phyloP scores from a whole-genome alignment of 2,113 vertebrate species.

The Phalacrocorax brasilianus region DNA sequence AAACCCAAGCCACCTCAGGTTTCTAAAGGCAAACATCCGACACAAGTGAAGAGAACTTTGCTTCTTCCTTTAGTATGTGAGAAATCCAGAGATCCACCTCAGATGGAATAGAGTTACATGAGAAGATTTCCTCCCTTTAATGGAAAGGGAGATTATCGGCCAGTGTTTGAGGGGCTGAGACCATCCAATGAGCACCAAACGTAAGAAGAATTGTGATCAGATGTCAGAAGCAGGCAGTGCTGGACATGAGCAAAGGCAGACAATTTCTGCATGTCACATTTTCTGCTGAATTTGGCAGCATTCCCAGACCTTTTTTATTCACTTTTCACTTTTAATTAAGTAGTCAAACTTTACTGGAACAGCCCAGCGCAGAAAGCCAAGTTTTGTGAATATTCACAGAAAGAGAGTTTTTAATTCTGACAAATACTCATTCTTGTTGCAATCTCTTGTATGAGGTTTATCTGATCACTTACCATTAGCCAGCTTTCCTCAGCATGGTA shows the following conservation, averaged over 20 bases:
- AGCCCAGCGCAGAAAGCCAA: conserved; percentile 16
- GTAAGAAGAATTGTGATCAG: not conserved
- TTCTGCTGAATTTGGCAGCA: conserved; percentile 29
- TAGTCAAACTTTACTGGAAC: conserved; percentile 59
- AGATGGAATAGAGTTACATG: not conserved
- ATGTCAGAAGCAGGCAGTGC: not conserved
- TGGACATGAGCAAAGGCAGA: conserved; percentile 13
- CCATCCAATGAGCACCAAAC: not conserved
- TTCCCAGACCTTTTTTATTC: conserved; percentile 41
- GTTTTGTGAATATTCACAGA: not conserved
- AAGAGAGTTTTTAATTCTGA: not conserved
- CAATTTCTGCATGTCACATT: conserved; percentile 39
- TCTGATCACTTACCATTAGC: not conserved
- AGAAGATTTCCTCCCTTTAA: not conserved
- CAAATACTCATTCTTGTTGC: not conserved
- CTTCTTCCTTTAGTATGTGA: not conserved
- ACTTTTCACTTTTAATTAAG: conserved; percentile 53
- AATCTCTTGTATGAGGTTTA: not conserved
- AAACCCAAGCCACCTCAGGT: not conserved
- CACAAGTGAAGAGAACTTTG: not conserved
- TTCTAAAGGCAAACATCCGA: not conserved
- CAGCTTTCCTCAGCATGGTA: not conserved
- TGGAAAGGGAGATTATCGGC: not conserved
- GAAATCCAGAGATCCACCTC: not conserved
- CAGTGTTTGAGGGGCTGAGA: not conserved